phyloP scores from a whole-genome alignment of 2,797 vertebrate genomes.

The Sparus aurata region DNA sequence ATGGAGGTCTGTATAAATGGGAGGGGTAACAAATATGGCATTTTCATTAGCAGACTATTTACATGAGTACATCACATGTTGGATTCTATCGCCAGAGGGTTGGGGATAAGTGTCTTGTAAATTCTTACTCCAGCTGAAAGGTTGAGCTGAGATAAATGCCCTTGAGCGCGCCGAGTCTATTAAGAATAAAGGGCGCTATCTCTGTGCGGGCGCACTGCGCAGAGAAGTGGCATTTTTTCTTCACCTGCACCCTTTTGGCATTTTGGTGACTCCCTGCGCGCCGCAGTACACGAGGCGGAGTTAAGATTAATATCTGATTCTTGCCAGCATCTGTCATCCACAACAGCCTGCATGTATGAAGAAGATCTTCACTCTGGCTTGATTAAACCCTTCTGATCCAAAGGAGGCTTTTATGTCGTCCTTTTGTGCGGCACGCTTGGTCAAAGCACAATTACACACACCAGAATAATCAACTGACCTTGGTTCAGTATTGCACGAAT shows the following conservation, averaged over 20 bases:
- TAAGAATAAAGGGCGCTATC: constrained; percentile 36
- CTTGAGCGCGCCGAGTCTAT: constrained; percentile 24
- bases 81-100: constrained; percentile 20
- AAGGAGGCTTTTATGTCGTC: neutral
- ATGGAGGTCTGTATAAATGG: constrained; percentile 11
- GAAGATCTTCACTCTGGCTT: constrained; percentile 7
- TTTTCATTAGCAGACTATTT: constrained; percentile 43
- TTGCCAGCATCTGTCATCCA: constrained; percentile 10
- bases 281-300: neutral
- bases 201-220: neutral
- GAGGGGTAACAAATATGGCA: constrained; percentile 17
- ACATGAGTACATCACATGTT: constrained; percentile 29
- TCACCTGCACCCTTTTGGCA: constrained; percentile 48
- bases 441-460: constrained; percentile 21
- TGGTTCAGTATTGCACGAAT: neutral
- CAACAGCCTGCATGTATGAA: constrained; percentile 16
- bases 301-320: constrained; percentile 49
- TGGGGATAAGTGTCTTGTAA: constrained; percentile 42
- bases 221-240: constrained; percentile 21
- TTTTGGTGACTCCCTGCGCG: constrained; percentile 29
- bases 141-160: constrained; percentile 50
- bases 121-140: constrained; percentile 43
- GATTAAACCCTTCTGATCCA: constrained; percentile 6
- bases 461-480: neutral
- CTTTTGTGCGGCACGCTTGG: neutral